Evolutionary conservation across 1,140 invertebrate genomes (phyloP).

Genomic region (Oedothorax gibbosus): DNA sequence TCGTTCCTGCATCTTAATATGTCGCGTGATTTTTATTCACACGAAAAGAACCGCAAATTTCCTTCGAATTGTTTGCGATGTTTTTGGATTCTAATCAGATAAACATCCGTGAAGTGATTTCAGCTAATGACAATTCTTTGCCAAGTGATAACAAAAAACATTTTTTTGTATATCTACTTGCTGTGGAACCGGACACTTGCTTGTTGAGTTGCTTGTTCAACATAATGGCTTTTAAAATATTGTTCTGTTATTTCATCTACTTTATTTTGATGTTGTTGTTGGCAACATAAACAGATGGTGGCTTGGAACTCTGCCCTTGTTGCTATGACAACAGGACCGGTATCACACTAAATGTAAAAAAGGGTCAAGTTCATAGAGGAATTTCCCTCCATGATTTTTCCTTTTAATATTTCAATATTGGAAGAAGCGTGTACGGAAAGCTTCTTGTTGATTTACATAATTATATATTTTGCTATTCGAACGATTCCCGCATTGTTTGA

Average conservation of each 20-base stretch:
- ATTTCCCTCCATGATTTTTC: no score
- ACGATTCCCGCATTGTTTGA: conserved; percentile 24
- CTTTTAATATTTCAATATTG: no score
- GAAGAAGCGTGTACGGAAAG: no score
- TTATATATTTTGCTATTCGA: not conserved
- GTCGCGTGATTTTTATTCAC: no score
- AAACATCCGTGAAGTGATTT: conserved; percentile 1
- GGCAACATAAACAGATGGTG: conserved; percentile 21
- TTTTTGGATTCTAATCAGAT: no score
- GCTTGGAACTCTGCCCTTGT: conserved; percentile 11
- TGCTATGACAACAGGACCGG: conserved; percentile 16
- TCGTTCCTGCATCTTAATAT: no score
- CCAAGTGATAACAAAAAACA: not conserved
- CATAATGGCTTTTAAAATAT: conserved; percentile 18
- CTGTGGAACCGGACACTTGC: not conserved
- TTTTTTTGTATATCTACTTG: not conserved
- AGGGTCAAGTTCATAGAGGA: no score
- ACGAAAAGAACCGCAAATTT: no score
- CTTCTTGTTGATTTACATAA: no score
- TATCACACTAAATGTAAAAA: not conserved
- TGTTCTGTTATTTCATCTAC: conserved; percentile 13
- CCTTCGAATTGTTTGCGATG: conserved; percentile 6
- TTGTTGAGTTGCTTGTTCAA: conserved; percentile 20
- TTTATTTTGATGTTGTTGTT: not conserved
- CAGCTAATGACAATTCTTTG: not conserved